Evolutionary conservation across 2,797 vertebrate genomes (phyloP).

Genomic region (Lutjanus argentimaculatus): DNA sequence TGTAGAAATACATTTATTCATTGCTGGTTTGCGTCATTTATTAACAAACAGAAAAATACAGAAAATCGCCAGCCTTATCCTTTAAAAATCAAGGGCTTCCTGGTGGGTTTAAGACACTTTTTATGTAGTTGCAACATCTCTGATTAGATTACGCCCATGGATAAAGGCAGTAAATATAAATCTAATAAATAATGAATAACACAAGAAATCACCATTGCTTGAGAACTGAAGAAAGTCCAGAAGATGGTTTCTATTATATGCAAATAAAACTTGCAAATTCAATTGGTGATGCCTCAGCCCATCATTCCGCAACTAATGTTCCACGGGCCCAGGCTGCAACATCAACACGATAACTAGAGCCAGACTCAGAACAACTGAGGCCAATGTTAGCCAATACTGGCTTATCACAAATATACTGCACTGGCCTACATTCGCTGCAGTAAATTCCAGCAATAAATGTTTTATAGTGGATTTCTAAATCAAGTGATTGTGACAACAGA

Average conservation of each 20-base stretch:
- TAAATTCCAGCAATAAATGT: not conserved
- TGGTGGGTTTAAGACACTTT: too few relatives aligned
- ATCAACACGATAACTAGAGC: not conserved
- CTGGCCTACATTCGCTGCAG: not conserved
- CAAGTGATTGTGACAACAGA: not conserved
- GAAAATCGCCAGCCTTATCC: not conserved
- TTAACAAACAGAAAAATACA: not conserved
- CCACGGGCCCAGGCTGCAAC: not conserved
- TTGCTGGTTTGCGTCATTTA: not conserved
- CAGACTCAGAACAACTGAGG: not conserved
- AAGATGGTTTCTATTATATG: not conserved
- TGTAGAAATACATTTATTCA: not conserved
- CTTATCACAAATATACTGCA: not conserved
- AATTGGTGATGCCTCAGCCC: not conserved
- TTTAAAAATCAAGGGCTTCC: not conserved
- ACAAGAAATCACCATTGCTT: not conserved
- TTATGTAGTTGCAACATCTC: not conserved
- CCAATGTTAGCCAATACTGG: not conserved
- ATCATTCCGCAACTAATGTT: not conserved
- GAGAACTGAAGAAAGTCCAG: not conserved
- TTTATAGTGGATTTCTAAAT: not conserved
- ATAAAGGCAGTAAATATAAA: not conserved
- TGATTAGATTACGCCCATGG: not conserved
- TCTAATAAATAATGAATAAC: not conserved
- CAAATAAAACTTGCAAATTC: not conserved